phyloP scores from a whole-genome alignment of 2,113 vertebrate genomes.

The Tupaia chinensis region DNA sequence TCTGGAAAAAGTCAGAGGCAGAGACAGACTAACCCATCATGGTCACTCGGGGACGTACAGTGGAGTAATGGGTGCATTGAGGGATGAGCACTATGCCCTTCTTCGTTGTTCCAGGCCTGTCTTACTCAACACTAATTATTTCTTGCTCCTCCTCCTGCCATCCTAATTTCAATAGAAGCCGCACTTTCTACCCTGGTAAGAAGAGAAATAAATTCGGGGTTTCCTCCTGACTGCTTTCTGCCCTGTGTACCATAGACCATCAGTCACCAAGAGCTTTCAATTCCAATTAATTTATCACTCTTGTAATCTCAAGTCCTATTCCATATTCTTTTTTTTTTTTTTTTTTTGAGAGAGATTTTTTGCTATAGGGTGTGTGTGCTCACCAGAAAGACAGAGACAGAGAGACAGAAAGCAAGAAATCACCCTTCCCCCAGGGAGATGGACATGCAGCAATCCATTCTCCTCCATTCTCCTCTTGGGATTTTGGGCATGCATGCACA shows the following conservation, averaged over 20 bases:
- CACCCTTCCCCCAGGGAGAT: no score
- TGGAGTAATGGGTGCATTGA: neutral
- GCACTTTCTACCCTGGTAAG: neutral
- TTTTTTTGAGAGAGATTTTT: no score
- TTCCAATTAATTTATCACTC: neutral
- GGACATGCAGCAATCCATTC: no score
- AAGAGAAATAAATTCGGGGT: neutral
- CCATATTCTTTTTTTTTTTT: neutral
- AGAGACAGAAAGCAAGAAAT: no score
- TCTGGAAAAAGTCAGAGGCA: neutral
- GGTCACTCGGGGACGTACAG: neutral
- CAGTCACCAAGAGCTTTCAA: neutral
- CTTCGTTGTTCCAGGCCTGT: neutral
- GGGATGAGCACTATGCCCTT: neutral
- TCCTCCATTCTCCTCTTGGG: no score
- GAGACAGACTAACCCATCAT: neutral
- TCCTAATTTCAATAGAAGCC: neutral
- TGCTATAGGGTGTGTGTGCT: no score
- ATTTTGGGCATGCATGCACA: no score
- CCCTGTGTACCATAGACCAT: neutral
- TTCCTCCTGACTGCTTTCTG: neutral
- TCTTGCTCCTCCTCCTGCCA: neutral
- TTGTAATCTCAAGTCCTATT: neutral
- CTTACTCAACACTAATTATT: neutral
- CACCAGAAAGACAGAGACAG: no score